phyloP scores from a whole-genome alignment of 2,797 vertebrate species.

The Lacerta agilis region DNA sequence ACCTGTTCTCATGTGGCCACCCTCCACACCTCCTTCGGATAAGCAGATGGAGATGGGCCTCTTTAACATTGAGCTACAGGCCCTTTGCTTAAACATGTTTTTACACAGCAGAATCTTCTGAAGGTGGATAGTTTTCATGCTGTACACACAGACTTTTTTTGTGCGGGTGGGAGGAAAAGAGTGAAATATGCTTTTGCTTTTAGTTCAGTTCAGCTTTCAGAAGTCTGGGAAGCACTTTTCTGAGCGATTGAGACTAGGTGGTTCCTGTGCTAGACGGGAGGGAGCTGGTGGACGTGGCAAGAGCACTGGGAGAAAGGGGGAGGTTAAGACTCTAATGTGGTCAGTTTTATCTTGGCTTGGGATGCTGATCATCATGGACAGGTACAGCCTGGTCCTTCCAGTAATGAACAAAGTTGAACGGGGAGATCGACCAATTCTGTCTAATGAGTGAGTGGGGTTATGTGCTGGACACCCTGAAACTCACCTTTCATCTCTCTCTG shows the following conservation, averaged over 20 bases:
- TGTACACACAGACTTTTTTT: background rate
- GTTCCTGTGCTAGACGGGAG: conserved; percentile 4
- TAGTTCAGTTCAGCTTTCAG: background rate
- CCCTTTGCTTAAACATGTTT: background rate
- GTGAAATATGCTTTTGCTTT: background rate
- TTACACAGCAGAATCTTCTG: background rate
- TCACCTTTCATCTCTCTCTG: conserved; percentile 59
- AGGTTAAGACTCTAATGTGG: conserved; percentile 45
- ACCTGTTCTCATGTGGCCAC: too few species aligned
- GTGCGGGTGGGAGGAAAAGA: background rate
- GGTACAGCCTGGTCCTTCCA: conserved; percentile 61
- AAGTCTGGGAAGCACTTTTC: conserved; percentile 5
- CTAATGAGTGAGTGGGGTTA: conserved; percentile 58
- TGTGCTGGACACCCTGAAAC: conserved; percentile 32
- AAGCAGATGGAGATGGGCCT: too few species aligned
- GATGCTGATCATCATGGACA: conserved; percentile 56
- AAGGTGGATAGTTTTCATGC: background rate
- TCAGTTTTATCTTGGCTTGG: conserved; percentile 43
- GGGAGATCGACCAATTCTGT: conserved; percentile 40
- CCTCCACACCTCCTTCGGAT: too few species aligned
- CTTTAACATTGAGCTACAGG: background rate
- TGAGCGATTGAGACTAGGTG: conserved; percentile 26
- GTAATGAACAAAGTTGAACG: conserved; percentile 64
- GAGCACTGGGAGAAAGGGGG: conserved; percentile 41
- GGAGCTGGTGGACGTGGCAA: conserved; percentile 55